These are phyloP conservation scores for Lordiphosa andalusiaca DNA, from an alignment of 2,888 invertebrate genomes.

Conservation along the genomic window DNA sequence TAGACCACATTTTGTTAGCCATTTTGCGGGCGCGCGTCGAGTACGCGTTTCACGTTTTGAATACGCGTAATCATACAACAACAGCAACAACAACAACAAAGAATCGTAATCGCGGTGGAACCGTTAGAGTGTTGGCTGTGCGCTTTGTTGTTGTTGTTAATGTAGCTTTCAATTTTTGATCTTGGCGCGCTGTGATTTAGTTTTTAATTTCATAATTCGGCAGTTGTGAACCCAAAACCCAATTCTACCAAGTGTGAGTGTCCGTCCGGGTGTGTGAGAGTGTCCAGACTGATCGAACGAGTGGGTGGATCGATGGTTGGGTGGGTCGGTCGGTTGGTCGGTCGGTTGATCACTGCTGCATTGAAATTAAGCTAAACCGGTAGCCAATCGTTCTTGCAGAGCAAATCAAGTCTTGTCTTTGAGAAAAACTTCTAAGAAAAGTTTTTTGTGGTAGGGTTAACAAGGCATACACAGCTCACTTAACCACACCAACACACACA, in stretches of 20 bases:
- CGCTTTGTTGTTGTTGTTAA: no score
- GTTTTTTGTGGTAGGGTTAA: constrained; percentile 41
- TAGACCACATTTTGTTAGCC: constrained; percentile 14
- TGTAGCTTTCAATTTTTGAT: not conserved
- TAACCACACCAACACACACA: constrained; percentile 7
- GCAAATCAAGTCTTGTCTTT: not conserved
- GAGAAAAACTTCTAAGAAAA: constrained; percentile 1
- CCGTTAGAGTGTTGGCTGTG: no score
- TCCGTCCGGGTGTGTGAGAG: no score
- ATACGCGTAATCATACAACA: not conserved
- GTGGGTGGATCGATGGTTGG: no score
- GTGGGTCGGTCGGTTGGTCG: no score
- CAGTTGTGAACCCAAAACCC: no score
- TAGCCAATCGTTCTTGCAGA: not conserved
- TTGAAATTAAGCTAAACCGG: not conserved
- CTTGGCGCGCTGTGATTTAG: not conserved
- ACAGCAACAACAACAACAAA: no score
- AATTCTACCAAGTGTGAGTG: no score
- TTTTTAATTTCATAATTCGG: no score
- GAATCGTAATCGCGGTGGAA: no score
- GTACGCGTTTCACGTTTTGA: constrained; percentile 2
- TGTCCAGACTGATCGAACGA: not conserved
- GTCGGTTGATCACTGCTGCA: no score
- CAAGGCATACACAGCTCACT: constrained; percentile 28
- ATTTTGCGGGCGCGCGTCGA: constrained; percentile 1